Evolutionary conservation across 2,888 invertebrate genomes (phyloP).

Genomic region (Orthosia incerta): DNA sequence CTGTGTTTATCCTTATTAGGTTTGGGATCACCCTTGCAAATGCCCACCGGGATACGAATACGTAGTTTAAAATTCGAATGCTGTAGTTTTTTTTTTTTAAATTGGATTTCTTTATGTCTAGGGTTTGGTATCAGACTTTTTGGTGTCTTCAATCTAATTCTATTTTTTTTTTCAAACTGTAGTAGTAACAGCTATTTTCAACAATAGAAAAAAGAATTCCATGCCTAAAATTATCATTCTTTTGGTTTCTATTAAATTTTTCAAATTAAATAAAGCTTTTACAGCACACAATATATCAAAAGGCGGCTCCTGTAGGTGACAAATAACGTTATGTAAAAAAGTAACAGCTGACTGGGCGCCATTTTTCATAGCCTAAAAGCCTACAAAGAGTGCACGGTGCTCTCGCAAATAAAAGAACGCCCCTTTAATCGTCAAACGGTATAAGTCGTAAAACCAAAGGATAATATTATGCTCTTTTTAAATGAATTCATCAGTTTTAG

Average conservation of each 20-base stretch:
- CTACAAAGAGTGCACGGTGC: slow-evolving; percentile 43
- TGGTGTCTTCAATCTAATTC: too few species aligned
- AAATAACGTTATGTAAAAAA: slow-evolving; percentile 51
- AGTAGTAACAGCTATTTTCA: too few species aligned
- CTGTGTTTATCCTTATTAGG: slow-evolving; percentile 68
- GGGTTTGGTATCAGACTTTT: too few species aligned
- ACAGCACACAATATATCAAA: slow-evolving; percentile 41
- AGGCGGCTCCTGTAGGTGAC: slow-evolving; percentile 38
- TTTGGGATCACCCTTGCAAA: slow-evolving; percentile 67
- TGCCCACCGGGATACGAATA: slow-evolving; percentile 48
- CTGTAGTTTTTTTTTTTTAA: slow-evolving; percentile 31
- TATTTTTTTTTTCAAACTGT: too few species aligned
- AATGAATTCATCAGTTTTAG: slow-evolving; percentile 5
- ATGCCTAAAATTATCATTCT: background rate
- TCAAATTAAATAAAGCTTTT: slow-evolving; percentile 19
- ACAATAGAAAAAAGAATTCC: too few species aligned
- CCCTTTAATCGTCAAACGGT: slow-evolving; percentile 37
- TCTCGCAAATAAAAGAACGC: slow-evolving; percentile 31
- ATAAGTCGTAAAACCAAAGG: slow-evolving; percentile 23
- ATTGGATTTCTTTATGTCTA: too few species aligned
- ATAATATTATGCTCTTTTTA: background rate
- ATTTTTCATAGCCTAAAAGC: slow-evolving; percentile 58
- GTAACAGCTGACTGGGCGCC: slow-evolving; percentile 44
- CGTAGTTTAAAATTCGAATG: slow-evolving; percentile 46
- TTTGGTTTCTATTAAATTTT: background rate